These are phyloP conservation scores for Chelonia mydas DNA, from an alignment of 2,797 vertebrate species.

Conservation along the genomic window DNA sequence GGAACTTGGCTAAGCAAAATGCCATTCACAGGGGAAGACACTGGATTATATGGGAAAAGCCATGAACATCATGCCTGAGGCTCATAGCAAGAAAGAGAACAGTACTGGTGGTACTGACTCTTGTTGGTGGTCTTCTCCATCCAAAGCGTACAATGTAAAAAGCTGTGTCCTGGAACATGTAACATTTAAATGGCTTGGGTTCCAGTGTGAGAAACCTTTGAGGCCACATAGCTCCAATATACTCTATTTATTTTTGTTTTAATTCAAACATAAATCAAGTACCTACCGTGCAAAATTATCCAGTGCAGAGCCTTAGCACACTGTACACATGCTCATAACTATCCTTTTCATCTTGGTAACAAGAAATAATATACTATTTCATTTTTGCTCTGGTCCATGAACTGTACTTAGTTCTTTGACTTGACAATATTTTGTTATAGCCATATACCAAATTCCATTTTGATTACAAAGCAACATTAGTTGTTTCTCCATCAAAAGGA, in stretches of 20 bases:
- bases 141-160: constrained; percentile 28
- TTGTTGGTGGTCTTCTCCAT: neutral
- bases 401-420: neutral
- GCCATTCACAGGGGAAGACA: constrained; percentile 36
- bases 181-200: neutral
- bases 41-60: neutral
- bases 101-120: neutral
- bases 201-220: constrained; percentile 1
- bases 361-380: neutral
- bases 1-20: constrained; percentile 38
- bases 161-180: neutral
- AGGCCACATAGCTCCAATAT: neutral
- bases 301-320: constrained; percentile 9
- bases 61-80: constrained; percentile 6
- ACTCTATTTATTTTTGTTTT: constrained; percentile 14
- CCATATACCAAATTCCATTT: neutral
- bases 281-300: neutral
- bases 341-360: neutral
- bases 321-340: neutral
- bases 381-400: neutral
- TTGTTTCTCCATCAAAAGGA: neutral
- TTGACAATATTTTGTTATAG: neutral
- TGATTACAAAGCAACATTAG: neutral
- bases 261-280: constrained; percentile 32
- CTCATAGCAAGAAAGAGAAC: neutral